Base-by-base conservation (phyloP, 2,797 vertebrate species). In the Catostomus latipinnis region DNA sequence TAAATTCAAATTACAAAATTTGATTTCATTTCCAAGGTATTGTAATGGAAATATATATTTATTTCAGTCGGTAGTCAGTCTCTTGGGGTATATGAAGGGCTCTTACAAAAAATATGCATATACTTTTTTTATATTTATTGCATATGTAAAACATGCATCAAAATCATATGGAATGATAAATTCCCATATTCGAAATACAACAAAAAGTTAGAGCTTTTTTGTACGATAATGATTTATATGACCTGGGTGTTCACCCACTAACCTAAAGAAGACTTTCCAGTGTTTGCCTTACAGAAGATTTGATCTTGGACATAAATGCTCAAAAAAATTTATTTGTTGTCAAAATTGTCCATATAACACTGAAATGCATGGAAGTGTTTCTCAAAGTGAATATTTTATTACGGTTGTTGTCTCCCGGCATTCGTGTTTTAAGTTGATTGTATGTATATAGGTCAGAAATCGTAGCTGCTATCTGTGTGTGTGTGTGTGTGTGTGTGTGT, bases 101-200 rank as follows among this genome's bases (percentile, higher is more conserved):
- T 71, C 22, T 53, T 62, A 9, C 34, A 16, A 62, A 62, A 70
- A 78, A 71, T 46, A 78, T 78, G 76, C 22, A 70, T 61, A 61
- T 16, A 12, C 9, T 61, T 62, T 6, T 45, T 22, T 70, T 52
- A 70, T 50, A 13, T 52, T 34, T 61, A 54, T 60, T 0, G 2
- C 4, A 53, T 54, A 22, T 62, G 11, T 18, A 12, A 45, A 54
- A 12, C 13, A 54, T 54, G 11, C 6, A 5, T 13, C 11, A n/a
- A 34, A 34, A 34, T 34, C 34, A 3, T 34, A 4, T 54, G 53
- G 13, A 13, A 13, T 52, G 8, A 52, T 6, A 5, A 12, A 57
- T 57, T 57, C 56, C 56, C 16, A 13, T 5, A 56, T 56, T 58
- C 52, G 66, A 56, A 66, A 57, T 13, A 74, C n/a, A 45, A 16